Evolutionary conservation across 2,888 invertebrate species (phyloP).

Genomic region (Tricholauxania praeusta): DNA sequence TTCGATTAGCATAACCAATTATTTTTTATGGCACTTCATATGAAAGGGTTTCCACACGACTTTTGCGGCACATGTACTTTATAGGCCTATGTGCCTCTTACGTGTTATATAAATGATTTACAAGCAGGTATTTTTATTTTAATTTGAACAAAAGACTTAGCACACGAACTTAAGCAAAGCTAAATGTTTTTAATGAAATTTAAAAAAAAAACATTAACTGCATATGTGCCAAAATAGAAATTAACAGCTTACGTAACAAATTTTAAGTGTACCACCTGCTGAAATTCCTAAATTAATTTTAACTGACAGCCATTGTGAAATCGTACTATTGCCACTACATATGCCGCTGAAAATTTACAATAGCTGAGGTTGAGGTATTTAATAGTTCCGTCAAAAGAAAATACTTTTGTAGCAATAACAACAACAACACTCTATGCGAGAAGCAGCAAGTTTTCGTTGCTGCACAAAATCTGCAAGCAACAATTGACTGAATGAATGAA

Average conservation of each 20-base stretch:
- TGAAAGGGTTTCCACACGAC: too few relatives aligned
- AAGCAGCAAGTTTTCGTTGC: neutral
- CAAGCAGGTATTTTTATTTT: too few relatives aligned
- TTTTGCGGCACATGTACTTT: too few relatives aligned
- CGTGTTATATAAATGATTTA: too few relatives aligned
- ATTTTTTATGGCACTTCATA: too few relatives aligned
- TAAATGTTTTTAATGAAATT: too few relatives aligned
- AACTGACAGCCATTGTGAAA: neutral
- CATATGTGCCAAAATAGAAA: too few relatives aligned
- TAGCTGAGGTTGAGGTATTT: neutral
- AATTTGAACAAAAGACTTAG: conserved; percentile 26
- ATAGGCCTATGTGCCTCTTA: too few relatives aligned
- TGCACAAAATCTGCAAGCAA: neutral
- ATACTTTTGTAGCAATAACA: neutral
- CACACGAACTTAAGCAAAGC: conserved; percentile 21
- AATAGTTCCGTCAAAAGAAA: neutral
- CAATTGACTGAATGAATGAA: conserved; percentile 12
- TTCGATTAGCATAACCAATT: too few relatives aligned
- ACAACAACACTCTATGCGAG: neutral
- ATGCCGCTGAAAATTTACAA: neutral
- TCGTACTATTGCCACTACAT: neutral
- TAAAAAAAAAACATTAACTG: too few relatives aligned
- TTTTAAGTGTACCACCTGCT: conserved; percentile 1
- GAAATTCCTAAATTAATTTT: neutral
- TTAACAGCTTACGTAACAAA: neutral